phyloP scores from a whole-genome alignment of 2,113 vertebrate species.

The Castor canadensis region DNA sequence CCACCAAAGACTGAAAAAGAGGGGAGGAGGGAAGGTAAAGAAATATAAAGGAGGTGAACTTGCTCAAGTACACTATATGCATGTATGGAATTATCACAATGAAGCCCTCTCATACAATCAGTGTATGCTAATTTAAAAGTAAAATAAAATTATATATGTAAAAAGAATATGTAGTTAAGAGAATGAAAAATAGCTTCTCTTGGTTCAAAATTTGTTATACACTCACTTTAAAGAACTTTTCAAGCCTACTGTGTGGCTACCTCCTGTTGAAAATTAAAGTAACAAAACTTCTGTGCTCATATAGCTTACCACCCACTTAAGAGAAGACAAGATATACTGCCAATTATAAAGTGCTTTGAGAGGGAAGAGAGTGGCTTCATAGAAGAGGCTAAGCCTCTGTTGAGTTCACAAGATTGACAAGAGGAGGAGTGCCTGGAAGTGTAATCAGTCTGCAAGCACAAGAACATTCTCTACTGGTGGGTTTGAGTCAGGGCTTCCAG shows the following conservation, averaged over 20 bases:
- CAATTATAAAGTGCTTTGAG: not conserved
- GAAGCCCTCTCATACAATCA: no score
- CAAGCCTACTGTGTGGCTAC: not conserved
- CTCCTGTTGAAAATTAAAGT: not conserved
- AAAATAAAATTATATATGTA: no score
- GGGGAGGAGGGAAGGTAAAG: no score
- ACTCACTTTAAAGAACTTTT: not conserved
- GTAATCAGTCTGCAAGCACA: not conserved
- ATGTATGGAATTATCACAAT: no score
- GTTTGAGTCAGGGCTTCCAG: not conserved
- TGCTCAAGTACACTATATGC: no score
- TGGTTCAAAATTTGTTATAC: not conserved
- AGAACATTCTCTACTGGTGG: not conserved
- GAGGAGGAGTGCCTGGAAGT: not conserved
- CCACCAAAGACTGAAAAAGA: no score
- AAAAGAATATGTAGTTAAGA: not conserved
- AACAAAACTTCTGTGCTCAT: not conserved
- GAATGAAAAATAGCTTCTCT: not conserved
- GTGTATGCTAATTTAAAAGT: no score
- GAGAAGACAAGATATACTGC: not conserved
- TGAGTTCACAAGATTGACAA: not conserved
- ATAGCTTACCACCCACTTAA: not conserved
- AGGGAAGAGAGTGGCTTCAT: not conserved
- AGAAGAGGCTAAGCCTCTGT: not conserved
- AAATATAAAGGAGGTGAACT: no score